These are phyloP conservation scores for Tiliacea aurago DNA, from an alignment of 2,888 invertebrate species.

Conservation along the genomic window DNA sequence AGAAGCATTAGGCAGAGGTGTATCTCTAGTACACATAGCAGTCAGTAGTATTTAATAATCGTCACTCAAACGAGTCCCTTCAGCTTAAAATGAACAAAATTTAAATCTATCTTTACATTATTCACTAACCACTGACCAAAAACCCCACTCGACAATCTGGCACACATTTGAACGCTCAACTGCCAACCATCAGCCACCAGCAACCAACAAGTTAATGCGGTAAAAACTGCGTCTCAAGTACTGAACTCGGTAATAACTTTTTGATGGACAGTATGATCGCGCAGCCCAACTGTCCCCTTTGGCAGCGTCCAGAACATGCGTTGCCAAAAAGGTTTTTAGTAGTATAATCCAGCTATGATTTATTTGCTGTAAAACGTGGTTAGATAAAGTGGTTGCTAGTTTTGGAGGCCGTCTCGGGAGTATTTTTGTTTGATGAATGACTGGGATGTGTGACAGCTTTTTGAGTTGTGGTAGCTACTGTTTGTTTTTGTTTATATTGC, in stretches of 20 bases:
- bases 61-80: not conserved
- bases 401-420: slow-evolving; percentile 16
- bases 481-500: not conserved
- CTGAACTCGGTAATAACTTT: slow-evolving; percentile 64
- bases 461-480: not conserved
- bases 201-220: slow-evolving; percentile 60
- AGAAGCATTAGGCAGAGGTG: not conserved
- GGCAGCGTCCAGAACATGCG: slow-evolving; percentile 65
- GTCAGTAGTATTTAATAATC: not conserved
- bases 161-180: slow-evolving; percentile 45
- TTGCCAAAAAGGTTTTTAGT: slow-evolving; percentile 69
- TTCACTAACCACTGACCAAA: slow-evolving; percentile 30
- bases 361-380: slow-evolving; percentile 57
- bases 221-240: slow-evolving; percentile 61
- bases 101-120: slow-evolving; percentile 13
- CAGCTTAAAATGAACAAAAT: slow-evolving; percentile 17
- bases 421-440: slow-evolving; percentile 28
- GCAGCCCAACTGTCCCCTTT: slow-evolving; percentile 68
- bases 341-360: slow-evolving; percentile 59
- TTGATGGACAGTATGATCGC: slow-evolving; percentile 75
- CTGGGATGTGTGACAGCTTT: not conserved
- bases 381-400: slow-evolving; percentile 40
- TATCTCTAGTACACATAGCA: not conserved
- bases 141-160: slow-evolving; percentile 48
- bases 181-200: slow-evolving; percentile 17